Base-by-base conservation (phyloP, 2,113 vertebrate genomes). In the Bostrychus sinensis region DNA sequence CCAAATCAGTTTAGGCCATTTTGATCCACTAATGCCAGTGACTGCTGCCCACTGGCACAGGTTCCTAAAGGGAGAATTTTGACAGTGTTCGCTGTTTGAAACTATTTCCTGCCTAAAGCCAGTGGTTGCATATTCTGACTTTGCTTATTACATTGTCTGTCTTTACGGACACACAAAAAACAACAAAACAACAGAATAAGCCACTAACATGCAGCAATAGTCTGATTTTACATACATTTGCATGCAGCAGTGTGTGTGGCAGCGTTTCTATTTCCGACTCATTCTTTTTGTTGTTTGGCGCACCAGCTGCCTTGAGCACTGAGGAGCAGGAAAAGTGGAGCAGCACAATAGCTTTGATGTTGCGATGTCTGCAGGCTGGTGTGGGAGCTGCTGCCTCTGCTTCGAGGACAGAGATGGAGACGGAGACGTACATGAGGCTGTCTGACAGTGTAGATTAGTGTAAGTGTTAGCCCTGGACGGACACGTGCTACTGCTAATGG, bases 331-430 rank as follows among this genome's bases (percentile, higher is more conserved):
- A 70, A 82, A 84, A 88, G 65, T 86, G 62, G 84, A 86, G 70
- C 86, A 77, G 56, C 70, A 69, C 64, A 58, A 39, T 55, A 19
- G 72, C 83, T 81, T 83, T 83, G 81, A 88, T 73, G 81, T 69
- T 56, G 64, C 50, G 64, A 45, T 60, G 64, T 77, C 74, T 82
- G 63, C 74, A 66, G 74, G 74, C 39, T 57, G 63, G 30, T 34
- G 71, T 37, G 55, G 23, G 45, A 45, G 75, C 69, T 39, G 73
- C 46, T 42, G 70, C 17, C 32, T 45, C 62, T 42, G 41, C 1
- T 39, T 30, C 43, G 66, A 76, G 13, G 41, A 58, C 53, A 41
- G 63, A 62, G 62, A 62, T 37, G 17, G 19, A 25, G 1, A n/a
- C 39, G 20, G n/a, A n/a, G n/a, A n/a, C n/a, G n/a, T n/a, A n/a